Conservation (phyloP, 2,888 invertebrate genomes). For the Cataglyphis cursor region DNA sequence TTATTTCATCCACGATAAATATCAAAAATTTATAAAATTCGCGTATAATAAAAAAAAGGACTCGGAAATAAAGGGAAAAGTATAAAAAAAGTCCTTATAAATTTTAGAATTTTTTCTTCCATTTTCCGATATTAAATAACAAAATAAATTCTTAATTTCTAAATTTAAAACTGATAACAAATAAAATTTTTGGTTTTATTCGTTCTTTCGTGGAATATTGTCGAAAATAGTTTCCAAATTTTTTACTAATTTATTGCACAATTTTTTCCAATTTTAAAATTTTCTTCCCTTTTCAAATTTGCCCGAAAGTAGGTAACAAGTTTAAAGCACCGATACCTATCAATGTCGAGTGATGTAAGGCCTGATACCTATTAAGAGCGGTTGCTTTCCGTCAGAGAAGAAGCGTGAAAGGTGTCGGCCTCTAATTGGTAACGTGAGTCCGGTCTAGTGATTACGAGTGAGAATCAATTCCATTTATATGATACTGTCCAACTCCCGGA, state of each 20-base stretch:
- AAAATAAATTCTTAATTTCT: too few species aligned
- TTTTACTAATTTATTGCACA: neutral
- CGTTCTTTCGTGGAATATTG: neutral
- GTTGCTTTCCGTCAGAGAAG: slow-evolving; percentile 3
- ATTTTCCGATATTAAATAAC: neutral
- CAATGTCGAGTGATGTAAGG: slow-evolving; percentile 18
- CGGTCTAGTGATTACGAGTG: slow-evolving; percentile 58
- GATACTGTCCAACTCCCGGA: neutral
- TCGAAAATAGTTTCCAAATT: neutral
- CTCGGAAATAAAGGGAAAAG: neutral
- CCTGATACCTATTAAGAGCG: slow-evolving; percentile 4
- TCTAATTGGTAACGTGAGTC: slow-evolving; percentile 68
- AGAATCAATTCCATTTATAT: slow-evolving; percentile 66
- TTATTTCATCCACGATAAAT: slow-evolving; percentile 28
- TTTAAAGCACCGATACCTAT: slow-evolving; percentile 18
- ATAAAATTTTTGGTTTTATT: neutral
- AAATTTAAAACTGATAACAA: neutral
- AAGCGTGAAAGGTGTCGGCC: slow-evolving; percentile 58
- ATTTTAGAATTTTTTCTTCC: neutral
- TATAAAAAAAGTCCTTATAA: neutral
- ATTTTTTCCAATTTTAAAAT: neutral
- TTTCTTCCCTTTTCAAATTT: slow-evolving; percentile 10
- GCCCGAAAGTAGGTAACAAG: slow-evolving; percentile 8
- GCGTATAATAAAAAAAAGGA: neutral
- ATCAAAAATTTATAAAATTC: neutral